Evolutionary conservation across 2,113 vertebrate species (phyloP), one percentile per base, ranked within the genome.

Genomic region (Platysteira castanea): DNA sequence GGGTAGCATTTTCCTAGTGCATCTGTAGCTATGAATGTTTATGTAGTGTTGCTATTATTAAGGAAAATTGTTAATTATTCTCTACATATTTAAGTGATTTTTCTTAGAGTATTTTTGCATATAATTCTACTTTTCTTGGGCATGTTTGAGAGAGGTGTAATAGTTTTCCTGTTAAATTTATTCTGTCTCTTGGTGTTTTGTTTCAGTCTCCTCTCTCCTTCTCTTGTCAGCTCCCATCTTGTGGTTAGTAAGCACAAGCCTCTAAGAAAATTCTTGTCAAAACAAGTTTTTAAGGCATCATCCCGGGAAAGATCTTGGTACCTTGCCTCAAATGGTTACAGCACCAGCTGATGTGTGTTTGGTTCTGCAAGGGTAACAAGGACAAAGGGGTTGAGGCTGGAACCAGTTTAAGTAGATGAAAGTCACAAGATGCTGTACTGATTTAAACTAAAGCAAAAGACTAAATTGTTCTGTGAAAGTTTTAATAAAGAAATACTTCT

Each of bases 401-500:
- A 59, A 75, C 84, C 13, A 28, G n/a, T 94, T 89, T 80, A 80
- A 91, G 73, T 1, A 81, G 54, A 39, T 84, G 60, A 52, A 80
- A 76, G 68, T 95, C 89, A 81, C 54, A 94, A 75, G 93, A 65
- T 81, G 31, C 84, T 88, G 37, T 76, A 30, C 82, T 49, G n/a
- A 17, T 77, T 82, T 83, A 63, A 92, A 87, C 27, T 42, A 35
- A 81, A 85, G 53, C 59, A 77, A 70, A 94, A 35, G 52, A 53
- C 33, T 78, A 39, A 90, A 33, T 77, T 79, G 26, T 59, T 61
- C 63, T 67, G 71, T 82, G 21, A 60, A 90, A 92, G 89, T 96
- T 97, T 96, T 93, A 96, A 93, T 85, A 91, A 95, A 74, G 65
- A 73, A 44, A 28, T 90, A 35, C 76, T 97, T 96, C 80, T 97